Evolutionary conservation across 1,140 invertebrate genomes (phyloP).

Genomic region (Lepidotrigona ventralis): DNA sequence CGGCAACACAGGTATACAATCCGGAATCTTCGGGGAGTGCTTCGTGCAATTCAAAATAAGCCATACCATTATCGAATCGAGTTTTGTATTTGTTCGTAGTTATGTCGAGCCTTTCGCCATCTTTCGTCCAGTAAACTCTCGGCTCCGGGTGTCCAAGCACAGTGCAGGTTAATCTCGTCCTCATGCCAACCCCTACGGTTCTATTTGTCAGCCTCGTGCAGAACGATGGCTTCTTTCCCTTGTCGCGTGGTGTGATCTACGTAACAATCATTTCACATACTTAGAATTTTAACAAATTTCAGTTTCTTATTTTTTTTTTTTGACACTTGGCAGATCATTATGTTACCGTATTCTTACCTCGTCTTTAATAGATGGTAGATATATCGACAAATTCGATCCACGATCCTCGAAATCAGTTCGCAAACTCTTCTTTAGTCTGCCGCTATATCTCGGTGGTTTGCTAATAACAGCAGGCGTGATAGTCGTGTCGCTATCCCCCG

Average conservation of each 20-base stretch:
- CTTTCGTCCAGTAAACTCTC: slow-evolving; percentile 90
- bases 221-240: slow-evolving; percentile 87
- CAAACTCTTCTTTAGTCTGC: slow-evolving; percentile 14
- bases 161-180: slow-evolving; percentile 90
- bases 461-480: slow-evolving; percentile 29
- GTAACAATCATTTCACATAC: not conserved
- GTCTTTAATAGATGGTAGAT: slow-evolving; percentile 1
- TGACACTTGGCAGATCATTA: not conserved
- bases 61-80: slow-evolving; percentile 84
- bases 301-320: not conserved
- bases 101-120: slow-evolving; percentile 82
- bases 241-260: slow-evolving; percentile 57
- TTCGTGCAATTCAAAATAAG: slow-evolving; percentile 87
- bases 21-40: slow-evolving; percentile 84
- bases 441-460: slow-evolving; percentile 13
- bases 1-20: slow-evolving; percentile 87
- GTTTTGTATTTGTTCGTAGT: slow-evolving; percentile 82
- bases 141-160: slow-evolving; percentile 91
- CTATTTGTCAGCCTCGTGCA: slow-evolving; percentile 89
- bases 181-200: slow-evolving; percentile 86
- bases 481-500: slow-evolving; percentile 48
- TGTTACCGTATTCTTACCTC: slow-evolving; percentile 36
- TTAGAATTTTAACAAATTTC: not conserved
- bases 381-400: slow-evolving; percentile 6
- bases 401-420: slow-evolving; percentile 29